phyloP scores from a whole-genome alignment of 2,888 invertebrate species.

The Acronicta alni region DNA sequence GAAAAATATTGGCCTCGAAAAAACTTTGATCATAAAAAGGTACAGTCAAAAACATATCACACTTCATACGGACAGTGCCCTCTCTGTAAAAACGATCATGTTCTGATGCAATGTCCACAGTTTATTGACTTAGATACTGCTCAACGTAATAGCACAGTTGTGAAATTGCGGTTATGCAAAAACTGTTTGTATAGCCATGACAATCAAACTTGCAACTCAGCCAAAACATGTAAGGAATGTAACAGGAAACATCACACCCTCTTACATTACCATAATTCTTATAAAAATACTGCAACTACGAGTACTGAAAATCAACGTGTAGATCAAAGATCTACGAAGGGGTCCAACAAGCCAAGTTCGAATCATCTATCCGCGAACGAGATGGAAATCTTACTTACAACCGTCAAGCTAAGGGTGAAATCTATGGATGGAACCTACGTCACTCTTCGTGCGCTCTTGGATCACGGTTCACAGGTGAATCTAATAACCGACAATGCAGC shows the following conservation, averaged over 20 bases:
- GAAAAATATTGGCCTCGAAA: neutral
- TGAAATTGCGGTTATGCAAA: slow-evolving; percentile 20
- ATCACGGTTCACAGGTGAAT: slow-evolving; percentile 15
- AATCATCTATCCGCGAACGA: slow-evolving; percentile 6
- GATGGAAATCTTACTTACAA: slow-evolving; percentile 9
- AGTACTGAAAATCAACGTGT: neutral
- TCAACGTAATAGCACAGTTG: neutral
- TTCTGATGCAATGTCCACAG: slow-evolving; percentile 9
- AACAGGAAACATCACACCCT: slow-evolving; percentile 19
- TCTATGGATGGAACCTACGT: slow-evolving; percentile 6
- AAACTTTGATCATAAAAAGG: slow-evolving; percentile 3
- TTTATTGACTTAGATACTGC: slow-evolving; percentile 1
- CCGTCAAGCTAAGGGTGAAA: slow-evolving; percentile 8
- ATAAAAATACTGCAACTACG: neutral
- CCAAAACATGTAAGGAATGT: slow-evolving; percentile 13
- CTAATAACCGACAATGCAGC: slow-evolving; percentile 16
- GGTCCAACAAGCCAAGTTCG: neutral
- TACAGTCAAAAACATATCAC: slow-evolving; percentile 7
- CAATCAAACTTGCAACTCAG: neutral
- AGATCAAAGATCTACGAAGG: neutral
- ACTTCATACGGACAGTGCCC: slow-evolving; percentile 13
- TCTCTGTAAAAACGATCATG: slow-evolving; percentile 11
- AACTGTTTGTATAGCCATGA: slow-evolving; percentile 13
- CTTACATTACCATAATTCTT: slow-evolving; percentile 6
- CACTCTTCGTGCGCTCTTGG: slow-evolving; percentile 8